phyloP scores from a whole-genome alignment of 2,888 invertebrate genomes.

The Elmis aenea region DNA sequence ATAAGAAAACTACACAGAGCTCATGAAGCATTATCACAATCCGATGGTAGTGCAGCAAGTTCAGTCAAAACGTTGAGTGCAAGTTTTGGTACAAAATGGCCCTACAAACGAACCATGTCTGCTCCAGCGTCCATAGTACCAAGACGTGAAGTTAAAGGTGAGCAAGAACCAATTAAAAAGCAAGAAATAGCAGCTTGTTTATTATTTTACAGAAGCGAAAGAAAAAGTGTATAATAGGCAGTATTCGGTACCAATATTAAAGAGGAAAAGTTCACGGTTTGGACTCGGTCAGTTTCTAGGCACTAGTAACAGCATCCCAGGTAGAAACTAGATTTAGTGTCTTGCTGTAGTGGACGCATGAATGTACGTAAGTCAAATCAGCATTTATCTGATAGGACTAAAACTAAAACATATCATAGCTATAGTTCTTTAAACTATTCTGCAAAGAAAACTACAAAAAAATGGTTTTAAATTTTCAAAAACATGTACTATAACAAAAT shows the following conservation, averaged over 20 bases:
- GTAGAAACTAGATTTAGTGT: constrained; percentile 51
- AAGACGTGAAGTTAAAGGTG: constrained; percentile 63
- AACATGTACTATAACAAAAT: no score
- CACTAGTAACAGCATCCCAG: constrained; percentile 59
- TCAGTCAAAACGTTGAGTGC: constrained; percentile 75
- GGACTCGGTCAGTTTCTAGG: constrained; percentile 81
- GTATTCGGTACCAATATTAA: constrained; percentile 91
- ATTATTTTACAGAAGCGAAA: constrained; percentile 54
- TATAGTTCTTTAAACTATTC: no score
- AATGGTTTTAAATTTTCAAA: no score
- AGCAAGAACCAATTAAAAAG: constrained; percentile 2
- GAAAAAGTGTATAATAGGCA: constrained; percentile 87
- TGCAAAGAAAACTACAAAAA: no score
- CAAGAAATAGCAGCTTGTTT: constrained; percentile 1
- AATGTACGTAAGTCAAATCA: constrained; percentile 25
- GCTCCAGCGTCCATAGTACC: constrained; percentile 83
- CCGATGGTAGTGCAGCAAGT: constrained; percentile 58
- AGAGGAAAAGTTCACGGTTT: constrained; percentile 87
- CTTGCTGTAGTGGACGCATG: constrained; percentile 45
- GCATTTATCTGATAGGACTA: no score
- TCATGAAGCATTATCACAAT: constrained; percentile 77
- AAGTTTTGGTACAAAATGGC: constrained; percentile 89
- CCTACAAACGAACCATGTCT: constrained; percentile 91
- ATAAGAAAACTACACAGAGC: constrained; percentile 83
- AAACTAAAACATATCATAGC: no score